Conservation (phyloP, 2,888 invertebrate genomes). For the Dynastes hyllus region DNA sequence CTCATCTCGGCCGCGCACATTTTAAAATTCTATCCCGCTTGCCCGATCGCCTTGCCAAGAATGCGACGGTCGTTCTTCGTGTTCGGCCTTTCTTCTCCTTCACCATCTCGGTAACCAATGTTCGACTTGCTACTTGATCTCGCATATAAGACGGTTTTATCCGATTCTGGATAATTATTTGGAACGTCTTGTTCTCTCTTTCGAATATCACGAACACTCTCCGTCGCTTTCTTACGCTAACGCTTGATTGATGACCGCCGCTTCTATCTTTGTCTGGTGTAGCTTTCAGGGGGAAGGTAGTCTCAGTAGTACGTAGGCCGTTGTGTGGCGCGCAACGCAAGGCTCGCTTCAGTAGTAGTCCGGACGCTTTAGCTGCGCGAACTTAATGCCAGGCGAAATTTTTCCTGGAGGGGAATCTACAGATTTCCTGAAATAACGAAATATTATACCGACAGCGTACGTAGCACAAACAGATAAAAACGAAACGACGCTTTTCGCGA, state of each 20-base stretch:
- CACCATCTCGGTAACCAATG: conserved; percentile 68
- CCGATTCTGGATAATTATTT: conserved; percentile 70
- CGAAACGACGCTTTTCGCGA: conserved; percentile 44
- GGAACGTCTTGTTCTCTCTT: conserved; percentile 60
- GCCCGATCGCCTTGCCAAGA: conserved; percentile 9
- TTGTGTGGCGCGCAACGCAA: conserved; percentile 65
- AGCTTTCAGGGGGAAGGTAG: conserved; percentile 67
- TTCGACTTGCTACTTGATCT: conserved; percentile 68
- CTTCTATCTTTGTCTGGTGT: conserved; percentile 63
- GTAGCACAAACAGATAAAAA: conserved; percentile 25
- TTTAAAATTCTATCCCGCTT: conserved; percentile 20
- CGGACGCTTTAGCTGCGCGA: conserved; percentile 53
- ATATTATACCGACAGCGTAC: conserved; percentile 32
- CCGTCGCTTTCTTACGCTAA: conserved; percentile 51
- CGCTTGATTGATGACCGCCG: conserved; percentile 57
- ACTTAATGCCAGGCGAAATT: conserved; percentile 47
- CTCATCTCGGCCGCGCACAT: conserved; percentile 1
- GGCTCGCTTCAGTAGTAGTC: conserved; percentile 58
- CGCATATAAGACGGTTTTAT: conserved; percentile 69
- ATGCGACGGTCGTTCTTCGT: conserved; percentile 15
- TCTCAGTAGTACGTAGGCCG: conserved; percentile 69
- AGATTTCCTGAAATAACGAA: conserved; percentile 33
- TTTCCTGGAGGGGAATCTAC: conserved; percentile 24
- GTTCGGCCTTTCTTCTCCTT: conserved; percentile 53
- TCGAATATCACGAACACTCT: conserved; percentile 52